Evolutionary conservation across 2,113 vertebrate genomes (phyloP).

Genomic region (Strigops habroptila): DNA sequence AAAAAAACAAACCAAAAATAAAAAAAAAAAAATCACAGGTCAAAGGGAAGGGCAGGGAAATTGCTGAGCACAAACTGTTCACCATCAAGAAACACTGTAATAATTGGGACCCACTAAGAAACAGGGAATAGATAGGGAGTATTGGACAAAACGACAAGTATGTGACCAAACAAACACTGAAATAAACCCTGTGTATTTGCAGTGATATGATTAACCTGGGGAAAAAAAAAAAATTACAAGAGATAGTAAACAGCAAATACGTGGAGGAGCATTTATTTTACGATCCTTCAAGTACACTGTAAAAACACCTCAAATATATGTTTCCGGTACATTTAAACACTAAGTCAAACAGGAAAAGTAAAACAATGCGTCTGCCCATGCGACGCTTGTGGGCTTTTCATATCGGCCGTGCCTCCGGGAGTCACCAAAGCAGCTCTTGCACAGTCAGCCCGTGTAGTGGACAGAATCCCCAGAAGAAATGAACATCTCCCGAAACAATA

Average conservation of each 20-base stretch:
- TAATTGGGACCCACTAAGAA: neutral
- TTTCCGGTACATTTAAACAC: accelerated
- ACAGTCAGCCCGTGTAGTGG: accelerated
- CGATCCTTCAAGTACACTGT: accelerated
- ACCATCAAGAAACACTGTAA: accelerated
- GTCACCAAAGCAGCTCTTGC: accelerated
- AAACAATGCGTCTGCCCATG: accelerated
- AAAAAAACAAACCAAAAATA: no score
- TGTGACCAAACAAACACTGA: accelerated
- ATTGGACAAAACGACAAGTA: neutral
- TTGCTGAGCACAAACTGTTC: neutral
- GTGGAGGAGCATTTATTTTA: no score
- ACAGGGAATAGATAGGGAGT: accelerated
- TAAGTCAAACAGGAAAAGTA: neutral
- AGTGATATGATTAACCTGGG: accelerated
- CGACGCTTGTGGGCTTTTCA: accelerated
- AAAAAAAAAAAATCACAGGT: neutral
- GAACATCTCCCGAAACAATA: accelerated
- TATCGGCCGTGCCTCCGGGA: accelerated
- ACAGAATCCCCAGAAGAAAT: accelerated
- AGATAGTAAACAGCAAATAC: accelerated
- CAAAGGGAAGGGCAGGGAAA: neutral
- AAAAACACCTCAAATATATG: neutral
- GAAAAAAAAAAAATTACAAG: neutral
- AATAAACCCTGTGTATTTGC: accelerated